Conservation (phyloP, 2,113 vertebrate species). For the Heptranchias perlo region DNA sequence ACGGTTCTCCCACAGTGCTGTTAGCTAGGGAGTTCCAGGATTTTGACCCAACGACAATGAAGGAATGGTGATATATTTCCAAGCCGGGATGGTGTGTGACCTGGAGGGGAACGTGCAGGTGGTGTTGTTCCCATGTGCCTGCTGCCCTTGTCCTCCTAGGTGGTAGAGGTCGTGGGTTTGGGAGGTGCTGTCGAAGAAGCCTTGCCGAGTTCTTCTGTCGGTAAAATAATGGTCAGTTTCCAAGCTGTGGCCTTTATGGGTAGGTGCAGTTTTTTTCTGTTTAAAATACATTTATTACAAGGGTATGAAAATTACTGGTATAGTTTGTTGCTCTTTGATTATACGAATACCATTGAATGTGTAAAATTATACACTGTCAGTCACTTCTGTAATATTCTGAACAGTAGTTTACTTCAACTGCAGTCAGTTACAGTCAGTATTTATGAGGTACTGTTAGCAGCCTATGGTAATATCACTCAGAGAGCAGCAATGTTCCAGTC, state of each 20-base stretch:
- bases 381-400: not conserved
- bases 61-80: no score
- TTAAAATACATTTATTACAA: not conserved
- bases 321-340: not conserved
- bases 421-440: not conserved
- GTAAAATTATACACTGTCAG: not conserved
- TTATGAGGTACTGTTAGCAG: not conserved
- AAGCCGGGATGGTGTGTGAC: no score
- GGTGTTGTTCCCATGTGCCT: no score
- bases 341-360: not conserved
- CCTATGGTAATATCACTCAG: not conserved
- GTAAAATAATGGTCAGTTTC: not conserved
- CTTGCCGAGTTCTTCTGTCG: no score
- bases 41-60: no score
- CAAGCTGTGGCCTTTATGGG: not conserved
- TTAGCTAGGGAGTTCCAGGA: no score
- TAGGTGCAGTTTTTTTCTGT: not conserved
- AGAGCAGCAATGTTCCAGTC: not conserved
- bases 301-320: not conserved
- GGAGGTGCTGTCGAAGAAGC: no score
- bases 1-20: no score
- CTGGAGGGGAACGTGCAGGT: no score
- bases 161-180: no score
- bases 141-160: no score
- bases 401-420: not conserved